Base-by-base conservation (phyloP, 2,888 invertebrate species). In the Microctonus hyperodae region DNA sequence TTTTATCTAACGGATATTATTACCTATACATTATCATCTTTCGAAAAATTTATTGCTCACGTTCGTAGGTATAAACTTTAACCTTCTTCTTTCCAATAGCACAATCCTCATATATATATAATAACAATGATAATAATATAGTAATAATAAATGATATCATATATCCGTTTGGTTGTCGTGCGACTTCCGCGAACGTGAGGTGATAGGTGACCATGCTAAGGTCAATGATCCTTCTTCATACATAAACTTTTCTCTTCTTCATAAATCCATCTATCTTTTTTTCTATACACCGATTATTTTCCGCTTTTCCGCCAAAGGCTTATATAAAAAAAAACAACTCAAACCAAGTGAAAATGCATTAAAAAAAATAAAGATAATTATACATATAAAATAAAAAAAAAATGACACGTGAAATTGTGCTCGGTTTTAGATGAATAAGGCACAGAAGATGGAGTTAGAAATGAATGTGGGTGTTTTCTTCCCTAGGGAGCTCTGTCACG, bases 121-220 rank as follows among this genome's bases (percentile, higher is more conserved):
- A 44, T 44, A 44, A 44, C 16, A 37, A n/a, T 20, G 7, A 44
- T 44, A 44, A 25, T 13, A 51, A 51, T 25, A 51, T 25, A 51
- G 6, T 23, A 23, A 25, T 23, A 51, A 51, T 51, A 25, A 51
- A 51, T 51, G 25, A 22, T 25, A 51, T 51, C 23, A 25, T 51
- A 25, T 51, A 25, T 51, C 51, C 51, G 51, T 51, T 51, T 51
- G 51, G 25, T 25, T 44, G 44, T 44, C 44, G 44, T 5, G 51
- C 75, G 73, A 81, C 82, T 81, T 82, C 82, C 82, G 81, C 80
- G 79, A 80, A 82, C 82, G 82, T 82, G 82, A 82, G 79, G 71
- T 72, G 72, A 75, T 75, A 76, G 81, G 81, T 77, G 81, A 82
- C 81, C 72, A 78, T 78, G 81, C 81, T 81, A 81, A 81, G 78